A percentile compares a stretch with the other conserved stretches of the same genome.
phyloP scores from a whole-genome alignment of 2,888 invertebrate genomes.

The Pseudococcus longispinus region DNA sequence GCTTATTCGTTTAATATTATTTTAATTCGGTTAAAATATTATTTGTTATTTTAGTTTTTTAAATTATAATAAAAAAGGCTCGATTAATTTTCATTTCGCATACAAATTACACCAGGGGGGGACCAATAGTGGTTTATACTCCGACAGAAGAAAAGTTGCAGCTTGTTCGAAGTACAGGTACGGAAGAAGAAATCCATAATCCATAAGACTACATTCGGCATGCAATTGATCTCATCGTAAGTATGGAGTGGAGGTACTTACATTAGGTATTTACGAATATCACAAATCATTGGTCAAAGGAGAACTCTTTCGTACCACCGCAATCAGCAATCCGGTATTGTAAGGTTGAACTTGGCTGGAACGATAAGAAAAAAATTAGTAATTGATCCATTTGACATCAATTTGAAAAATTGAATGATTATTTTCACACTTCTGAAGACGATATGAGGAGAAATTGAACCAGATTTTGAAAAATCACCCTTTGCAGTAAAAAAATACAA shows the following conservation, averaged over 20 bases:
- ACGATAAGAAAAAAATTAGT: not conserved
- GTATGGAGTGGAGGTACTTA: not conserved
- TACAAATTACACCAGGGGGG: not conserved
- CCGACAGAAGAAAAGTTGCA: not conserved
- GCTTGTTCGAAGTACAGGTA: not conserved
- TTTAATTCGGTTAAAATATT: not conserved
- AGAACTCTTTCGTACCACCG: constrained; percentile 42
- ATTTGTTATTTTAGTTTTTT: not conserved
- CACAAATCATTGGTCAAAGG: constrained; percentile 37
- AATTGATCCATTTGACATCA: too few relatives aligned
- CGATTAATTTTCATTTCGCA: not conserved
- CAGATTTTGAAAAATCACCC: too few relatives aligned
- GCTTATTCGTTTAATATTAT: too few relatives aligned
- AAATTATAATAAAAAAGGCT: not conserved
- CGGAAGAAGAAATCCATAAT: not conserved
- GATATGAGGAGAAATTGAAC: too few relatives aligned
- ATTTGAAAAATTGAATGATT: too few relatives aligned
- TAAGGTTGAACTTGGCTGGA: constrained; percentile 17
- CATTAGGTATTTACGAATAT: not conserved
- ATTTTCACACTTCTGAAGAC: too few relatives aligned
- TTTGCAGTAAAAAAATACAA: too few relatives aligned
- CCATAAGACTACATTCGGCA: too few relatives aligned
- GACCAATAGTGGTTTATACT: not conserved
- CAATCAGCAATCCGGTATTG: constrained; percentile 51
- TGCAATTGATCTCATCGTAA: not conserved